A percentile compares a stretch with the other conserved stretches of the same genome.
Conservation (phyloP, 2,888 invertebrate genomes). For the Antheraea yamamai region DNA sequence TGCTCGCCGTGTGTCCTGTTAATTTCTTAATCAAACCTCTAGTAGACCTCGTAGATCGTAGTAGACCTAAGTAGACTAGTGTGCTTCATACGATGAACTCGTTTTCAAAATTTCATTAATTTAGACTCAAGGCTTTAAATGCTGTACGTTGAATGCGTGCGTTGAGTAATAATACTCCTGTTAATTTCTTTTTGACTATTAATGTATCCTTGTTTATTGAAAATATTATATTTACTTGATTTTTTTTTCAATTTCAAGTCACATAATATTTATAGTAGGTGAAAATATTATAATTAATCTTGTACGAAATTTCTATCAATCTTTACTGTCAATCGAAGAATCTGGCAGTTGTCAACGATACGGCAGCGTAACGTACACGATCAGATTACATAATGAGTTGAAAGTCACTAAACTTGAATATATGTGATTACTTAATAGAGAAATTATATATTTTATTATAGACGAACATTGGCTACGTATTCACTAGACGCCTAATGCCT, state of each 20-base stretch:
- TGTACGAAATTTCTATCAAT: not conserved
- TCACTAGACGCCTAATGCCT: not conserved
- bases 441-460: slow-evolving; percentile 14
- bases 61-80: too few species aligned
- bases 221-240: not conserved
- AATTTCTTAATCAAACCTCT: too few species aligned
- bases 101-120: too few species aligned
- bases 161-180: too few species aligned
- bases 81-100: too few species aligned
- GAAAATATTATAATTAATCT: not conserved
- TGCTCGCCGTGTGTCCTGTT: too few species aligned
- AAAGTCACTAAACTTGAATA: slow-evolving; percentile 15
- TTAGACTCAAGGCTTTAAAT: too few species aligned
- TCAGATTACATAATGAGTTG: slow-evolving; percentile 6
- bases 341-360: slow-evolving; percentile 4
- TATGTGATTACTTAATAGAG: slow-evolving; percentile 15
- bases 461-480: not conserved
- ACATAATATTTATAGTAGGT: not conserved
- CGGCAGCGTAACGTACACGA: slow-evolving; percentile 9
- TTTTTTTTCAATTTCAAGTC: not conserved
- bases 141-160: too few species aligned
- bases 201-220: too few species aligned
- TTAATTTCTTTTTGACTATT: too few species aligned
- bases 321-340: not conserved
- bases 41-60: too few species aligned